These are phyloP conservation scores for Perca schrenkii DNA, from an alignment of 2,113 vertebrate species.

Conservation along the genomic window DNA sequence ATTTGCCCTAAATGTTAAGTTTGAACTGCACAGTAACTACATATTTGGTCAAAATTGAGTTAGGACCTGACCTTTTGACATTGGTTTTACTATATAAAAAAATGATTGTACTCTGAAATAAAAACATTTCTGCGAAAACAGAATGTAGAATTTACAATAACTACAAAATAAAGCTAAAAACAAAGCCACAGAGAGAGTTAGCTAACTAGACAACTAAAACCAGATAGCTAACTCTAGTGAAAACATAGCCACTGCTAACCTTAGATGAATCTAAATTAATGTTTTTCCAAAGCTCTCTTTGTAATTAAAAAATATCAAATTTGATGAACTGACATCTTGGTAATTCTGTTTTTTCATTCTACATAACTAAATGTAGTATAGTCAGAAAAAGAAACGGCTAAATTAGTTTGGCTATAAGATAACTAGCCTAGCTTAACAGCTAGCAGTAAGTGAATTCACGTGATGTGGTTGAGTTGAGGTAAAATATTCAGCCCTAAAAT, in stretches of 20 bases:
- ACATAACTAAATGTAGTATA: neutral
- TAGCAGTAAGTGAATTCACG: neutral
- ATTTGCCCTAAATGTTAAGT: neutral
- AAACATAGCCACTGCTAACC: neutral
- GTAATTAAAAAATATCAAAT: neutral
- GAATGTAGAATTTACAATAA: neutral
- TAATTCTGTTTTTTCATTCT: neutral
- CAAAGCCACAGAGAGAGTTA: neutral
- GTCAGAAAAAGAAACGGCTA: neutral
- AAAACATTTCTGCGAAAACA: neutral
- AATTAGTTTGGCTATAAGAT: neutral
- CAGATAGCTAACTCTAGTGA: neutral
- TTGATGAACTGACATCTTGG: neutral
- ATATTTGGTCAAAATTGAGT: neutral
- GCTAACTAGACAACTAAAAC: neutral
- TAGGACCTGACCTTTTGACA: no score
- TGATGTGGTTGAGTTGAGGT: neutral
- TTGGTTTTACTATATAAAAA: neutral
- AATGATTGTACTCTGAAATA: neutral
- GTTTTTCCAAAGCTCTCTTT: no score
- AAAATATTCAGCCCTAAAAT: neutral
- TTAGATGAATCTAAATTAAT: neutral
- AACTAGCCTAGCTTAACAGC: neutral
- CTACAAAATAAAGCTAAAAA: neutral
- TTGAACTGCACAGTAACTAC: neutral